These are phyloP conservation scores for Australoheros scitulus DNA, from an alignment of 2,113 vertebrate species.

Conservation along the genomic window DNA sequence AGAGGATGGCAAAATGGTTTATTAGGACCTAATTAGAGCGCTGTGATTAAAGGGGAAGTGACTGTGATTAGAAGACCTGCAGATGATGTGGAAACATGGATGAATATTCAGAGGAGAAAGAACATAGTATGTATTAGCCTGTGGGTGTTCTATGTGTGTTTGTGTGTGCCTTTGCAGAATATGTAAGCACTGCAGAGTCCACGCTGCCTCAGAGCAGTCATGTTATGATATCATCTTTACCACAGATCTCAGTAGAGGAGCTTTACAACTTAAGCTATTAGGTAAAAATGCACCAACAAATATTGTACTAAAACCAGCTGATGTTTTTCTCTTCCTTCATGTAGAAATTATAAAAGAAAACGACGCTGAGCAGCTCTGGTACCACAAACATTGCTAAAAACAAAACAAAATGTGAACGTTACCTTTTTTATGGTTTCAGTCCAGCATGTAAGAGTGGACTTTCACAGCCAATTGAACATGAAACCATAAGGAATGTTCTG, in stretches of 20 bases:
- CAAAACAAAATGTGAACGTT: constrained; percentile 8
- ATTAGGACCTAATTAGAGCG: constrained; percentile 84
- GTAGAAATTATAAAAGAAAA: neutral
- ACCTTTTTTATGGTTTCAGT: constrained; percentile 43
- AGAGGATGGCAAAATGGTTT: constrained; percentile 81
- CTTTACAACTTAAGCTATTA: constrained; percentile 44
- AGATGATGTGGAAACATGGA: constrained; percentile 77
- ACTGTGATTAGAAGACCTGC: constrained; percentile 82
- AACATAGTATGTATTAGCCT: constrained; percentile 48
- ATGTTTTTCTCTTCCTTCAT: neutral
- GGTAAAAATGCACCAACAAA: constrained; percentile 12
- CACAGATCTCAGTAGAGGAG: constrained; percentile 11
- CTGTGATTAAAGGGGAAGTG: constrained; percentile 84
- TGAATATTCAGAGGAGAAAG: constrained; percentile 79
- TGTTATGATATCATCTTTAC: constrained; percentile 41
- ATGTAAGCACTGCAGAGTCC: constrained; percentile 23
- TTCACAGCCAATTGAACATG: constrained; percentile 76
- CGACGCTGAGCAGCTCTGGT: constrained; percentile 14
- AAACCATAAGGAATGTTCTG: constrained; percentile 73
- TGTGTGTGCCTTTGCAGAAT: constrained; percentile 33
- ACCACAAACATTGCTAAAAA: constrained; percentile 4
- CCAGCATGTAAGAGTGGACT: constrained; percentile 54
- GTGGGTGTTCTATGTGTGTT: constrained; percentile 33
- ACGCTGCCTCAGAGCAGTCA: constrained; percentile 22
- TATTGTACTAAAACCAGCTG: neutral